Base-by-base conservation (phyloP, 1,140 invertebrate genomes). In the Diorhabda sublineata region DNA sequence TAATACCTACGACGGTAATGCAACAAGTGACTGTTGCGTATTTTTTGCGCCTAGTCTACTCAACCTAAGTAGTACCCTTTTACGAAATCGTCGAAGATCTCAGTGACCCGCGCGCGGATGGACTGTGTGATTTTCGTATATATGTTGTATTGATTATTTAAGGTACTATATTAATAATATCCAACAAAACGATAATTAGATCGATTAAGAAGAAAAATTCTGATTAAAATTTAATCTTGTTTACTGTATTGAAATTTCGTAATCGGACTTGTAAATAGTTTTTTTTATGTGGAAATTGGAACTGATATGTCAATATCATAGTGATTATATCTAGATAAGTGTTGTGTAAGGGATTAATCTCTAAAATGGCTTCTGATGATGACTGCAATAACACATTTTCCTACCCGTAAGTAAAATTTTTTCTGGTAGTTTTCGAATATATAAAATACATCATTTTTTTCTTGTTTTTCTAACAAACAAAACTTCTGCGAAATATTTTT, bases 341-440 rank as follows among this genome's bases (percentile, higher is more conserved):
- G 64, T 61, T 63, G 61, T 45, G n/a, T 56, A 47, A 67, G 65
- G 65, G 70, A 68, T 72, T 69, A 56, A 66, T 3, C 47, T 69
- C n/a, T 59, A 69, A 68, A 41, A 75, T 75, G 74, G 74, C 74
- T 66, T 75, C 74, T 42, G 74, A 75, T 58, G 74, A 75, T 68
- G 74, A 75, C 66, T 75, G 74, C 69, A 75, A 71, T 67, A 75
- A 61, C 47, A 71, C 72, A 8, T 75, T 68, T 66, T 68, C 71
- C 52, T 75, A 74, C 63, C 73, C 71, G 74, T 75, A 74, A 75
- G 74, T 74, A 52, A 6, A 52, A 52, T 26, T 26, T 26, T 26
- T 26, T 26, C 26, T 26, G 26, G 26, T 26, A 26, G 26, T 26
- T 26, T 26, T 26, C 26, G 26, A 26, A 26, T 26, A 26, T 26